phyloP scores from a whole-genome alignment of 2,888 invertebrate genomes.

The Ametastegia equiseti region DNA sequence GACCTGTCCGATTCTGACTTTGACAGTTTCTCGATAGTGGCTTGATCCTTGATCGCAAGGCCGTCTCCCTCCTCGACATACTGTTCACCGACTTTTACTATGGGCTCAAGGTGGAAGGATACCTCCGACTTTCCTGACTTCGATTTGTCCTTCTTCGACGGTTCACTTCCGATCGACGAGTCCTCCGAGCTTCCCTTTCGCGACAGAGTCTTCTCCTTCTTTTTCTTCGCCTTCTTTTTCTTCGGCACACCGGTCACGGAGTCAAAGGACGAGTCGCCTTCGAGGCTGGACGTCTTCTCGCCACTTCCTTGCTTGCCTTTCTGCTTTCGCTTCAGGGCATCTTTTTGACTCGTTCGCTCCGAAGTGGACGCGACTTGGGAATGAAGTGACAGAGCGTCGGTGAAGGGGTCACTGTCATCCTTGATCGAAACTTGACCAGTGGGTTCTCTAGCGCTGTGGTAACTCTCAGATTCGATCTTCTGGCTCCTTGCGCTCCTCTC shows the following conservation, averaged over 20 bases:
- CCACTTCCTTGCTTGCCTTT: slow-evolving; percentile 71
- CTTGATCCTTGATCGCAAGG: slow-evolving; percentile 38
- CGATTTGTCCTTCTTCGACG: slow-evolving; percentile 10
- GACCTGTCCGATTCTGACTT: slow-evolving; percentile 59
- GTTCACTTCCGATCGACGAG: slow-evolving; percentile 54
- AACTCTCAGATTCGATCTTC: slow-evolving; percentile 69
- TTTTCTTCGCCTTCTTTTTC: slow-evolving; percentile 69
- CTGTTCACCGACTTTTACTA: slow-evolving; percentile 32
- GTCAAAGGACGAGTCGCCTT: slow-evolving; percentile 68
- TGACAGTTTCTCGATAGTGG: slow-evolving; percentile 43
- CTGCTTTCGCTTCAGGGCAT: slow-evolving; percentile 51
- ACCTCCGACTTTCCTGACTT: slow-evolving; percentile 35
- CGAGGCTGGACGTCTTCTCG: slow-evolving; percentile 77
- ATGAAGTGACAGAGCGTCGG: slow-evolving; percentile 67
- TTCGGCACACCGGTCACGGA: slow-evolving; percentile 60
- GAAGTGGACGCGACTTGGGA: slow-evolving; percentile 74
- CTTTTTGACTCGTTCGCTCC: slow-evolving; percentile 72
- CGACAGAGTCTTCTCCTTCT: slow-evolving; percentile 57
- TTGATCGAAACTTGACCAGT: slow-evolving; percentile 54
- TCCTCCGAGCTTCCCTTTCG: slow-evolving; percentile 64
- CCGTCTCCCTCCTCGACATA: slow-evolving; percentile 49
- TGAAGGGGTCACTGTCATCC: slow-evolving; percentile 72
- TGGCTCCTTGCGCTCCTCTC: slow-evolving; percentile 71
- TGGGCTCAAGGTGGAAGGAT: slow-evolving; percentile 12
- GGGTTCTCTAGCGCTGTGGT: slow-evolving; percentile 70